Evolutionary conservation across 2,888 invertebrate species (phyloP), one percentile per base, ranked within the genome.

Genomic region (Temnothorax ravouxi): DNA sequence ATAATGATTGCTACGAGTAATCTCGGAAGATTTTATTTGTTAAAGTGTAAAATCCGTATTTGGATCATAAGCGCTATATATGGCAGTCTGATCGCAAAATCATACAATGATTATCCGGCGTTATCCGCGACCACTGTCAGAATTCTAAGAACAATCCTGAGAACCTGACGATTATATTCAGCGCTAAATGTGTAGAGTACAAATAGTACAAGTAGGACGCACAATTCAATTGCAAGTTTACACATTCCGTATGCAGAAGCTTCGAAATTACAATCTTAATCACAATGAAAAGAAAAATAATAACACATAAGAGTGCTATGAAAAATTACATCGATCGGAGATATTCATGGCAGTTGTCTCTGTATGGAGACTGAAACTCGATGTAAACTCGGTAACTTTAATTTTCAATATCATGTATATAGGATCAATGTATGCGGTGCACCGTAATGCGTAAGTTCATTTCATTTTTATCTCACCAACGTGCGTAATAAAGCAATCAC

Each of bases 121-220:
- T 52, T 71, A 38, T 34, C 8, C 18, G 0, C 29, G 3, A 71
- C 9, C 15, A 25, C 34, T 38, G 34, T 52, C 54, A 38, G 9
- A 52, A 67, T 47, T 47, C 18, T 18, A 52, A 71, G 50, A 71
- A 71, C 29, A 71, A 71, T 71, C 54, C 21, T 54, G 29, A 71
- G 6, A 52, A 52, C 52, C 3, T 34, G 52, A 64, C 21, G 8
- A 64, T 67, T 34, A 50, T 50, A 69, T 69, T 69, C 52, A 69
- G 44, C 71, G n/a, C 59, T 59, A 74, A 64, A 52, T 25, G 11
- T 25, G 11, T 11, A 15, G 38, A 18, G 44, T 47, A 75, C 13
- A 41, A 47, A 61, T 74, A 44, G 18, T 34, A 41, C 5, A 13
- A 9, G 15, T 44, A 47, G 18, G 11, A 47, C 8, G 15, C 15